A percentile compares a stretch with the other conserved stretches of the same genome.
Conservation (phyloP, 2,113 vertebrate genomes). For the Stictonetta naevosa region DNA sequence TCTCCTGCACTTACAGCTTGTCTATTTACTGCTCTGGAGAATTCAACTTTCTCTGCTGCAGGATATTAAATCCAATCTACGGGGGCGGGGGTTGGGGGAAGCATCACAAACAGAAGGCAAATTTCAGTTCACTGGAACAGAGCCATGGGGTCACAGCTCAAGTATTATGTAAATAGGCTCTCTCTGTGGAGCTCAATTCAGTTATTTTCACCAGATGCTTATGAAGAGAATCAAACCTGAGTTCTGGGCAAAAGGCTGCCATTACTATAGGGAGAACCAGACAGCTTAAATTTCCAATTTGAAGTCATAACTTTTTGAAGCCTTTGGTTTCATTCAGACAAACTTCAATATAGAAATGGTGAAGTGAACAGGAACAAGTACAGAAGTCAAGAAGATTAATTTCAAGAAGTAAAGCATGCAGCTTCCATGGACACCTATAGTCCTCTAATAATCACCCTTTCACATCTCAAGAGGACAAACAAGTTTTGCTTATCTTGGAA, state of each 20-base stretch:
- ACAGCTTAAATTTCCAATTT: neutral
- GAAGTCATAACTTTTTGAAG: neutral
- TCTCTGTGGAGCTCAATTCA: neutral
- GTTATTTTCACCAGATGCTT: neutral
- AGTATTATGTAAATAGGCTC: accelerated
- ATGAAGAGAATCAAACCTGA: neutral
- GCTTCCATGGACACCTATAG: neutral
- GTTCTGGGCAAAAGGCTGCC: neutral
- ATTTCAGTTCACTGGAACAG: neutral
- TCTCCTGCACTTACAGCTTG: neutral
- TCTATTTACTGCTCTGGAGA: neutral
- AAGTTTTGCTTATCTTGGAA: neutral
- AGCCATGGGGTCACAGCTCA: neutral
- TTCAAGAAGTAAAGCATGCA: neutral
- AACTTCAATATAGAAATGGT: neutral
- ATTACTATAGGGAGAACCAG: neutral
- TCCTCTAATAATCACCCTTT: neutral
- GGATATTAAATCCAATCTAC: neutral
- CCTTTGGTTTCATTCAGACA: neutral
- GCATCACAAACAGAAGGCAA: neutral
- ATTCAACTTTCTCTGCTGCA: neutral
- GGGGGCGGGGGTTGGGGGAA: neutral
- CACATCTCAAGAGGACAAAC: neutral
- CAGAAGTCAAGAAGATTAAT: accelerated
- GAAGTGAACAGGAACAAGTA: neutral